phyloP scores from a whole-genome alignment of 2,113 vertebrate species.

The Zonotrichia leucophrys region DNA sequence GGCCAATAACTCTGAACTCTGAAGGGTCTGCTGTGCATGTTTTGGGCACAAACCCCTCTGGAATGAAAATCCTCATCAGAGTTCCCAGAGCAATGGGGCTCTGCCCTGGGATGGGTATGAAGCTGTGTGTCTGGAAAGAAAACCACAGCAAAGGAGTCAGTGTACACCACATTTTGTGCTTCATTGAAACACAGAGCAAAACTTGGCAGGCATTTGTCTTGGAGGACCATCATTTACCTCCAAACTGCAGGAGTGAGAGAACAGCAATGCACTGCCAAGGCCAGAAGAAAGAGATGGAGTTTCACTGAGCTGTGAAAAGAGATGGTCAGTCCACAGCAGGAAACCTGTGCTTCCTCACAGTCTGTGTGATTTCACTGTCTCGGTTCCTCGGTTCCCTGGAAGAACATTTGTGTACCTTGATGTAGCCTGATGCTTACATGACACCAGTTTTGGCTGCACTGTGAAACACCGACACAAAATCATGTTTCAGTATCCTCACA shows the following conservation, averaged over 20 bases:
- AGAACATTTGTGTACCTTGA: not conserved
- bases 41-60: not conserved
- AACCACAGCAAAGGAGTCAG: not conserved
- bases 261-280: not conserved
- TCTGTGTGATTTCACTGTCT: not conserved
- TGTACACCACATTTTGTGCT: not conserved
- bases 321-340: not conserved
- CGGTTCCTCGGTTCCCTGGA: not conserved
- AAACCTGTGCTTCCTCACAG: not conserved
- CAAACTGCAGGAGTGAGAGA: not conserved
- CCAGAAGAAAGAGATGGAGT: not conserved
- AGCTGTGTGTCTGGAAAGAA: not conserved
- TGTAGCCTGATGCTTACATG: not conserved
- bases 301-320: conserved; percentile 21
- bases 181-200: not conserved
- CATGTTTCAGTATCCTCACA: not conserved
- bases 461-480: not conserved
- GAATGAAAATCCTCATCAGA: not conserved
- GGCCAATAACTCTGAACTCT: not conserved
- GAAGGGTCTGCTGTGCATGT: not conserved
- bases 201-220: not conserved
- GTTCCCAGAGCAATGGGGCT: not conserved
- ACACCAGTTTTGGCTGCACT: not conserved
- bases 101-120: not conserved
- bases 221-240: not conserved